A percentile compares a stretch with the other conserved stretches of the same genome.
Conservation (phyloP, 2,888 invertebrate species). For the Sminthurinus aureus region DNA sequence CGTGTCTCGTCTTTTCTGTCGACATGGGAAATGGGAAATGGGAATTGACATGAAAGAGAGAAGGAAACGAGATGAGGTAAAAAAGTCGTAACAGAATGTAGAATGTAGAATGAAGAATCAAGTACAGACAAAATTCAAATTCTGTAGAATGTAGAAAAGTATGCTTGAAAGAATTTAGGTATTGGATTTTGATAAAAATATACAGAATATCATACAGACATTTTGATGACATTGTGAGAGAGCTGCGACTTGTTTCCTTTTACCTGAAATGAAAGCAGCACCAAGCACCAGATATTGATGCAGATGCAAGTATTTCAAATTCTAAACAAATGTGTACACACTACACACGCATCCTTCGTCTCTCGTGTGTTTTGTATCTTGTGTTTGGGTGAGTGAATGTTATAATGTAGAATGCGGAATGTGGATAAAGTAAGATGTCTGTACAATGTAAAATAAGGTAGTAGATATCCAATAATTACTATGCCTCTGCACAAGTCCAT, state of each 20-base stretch:
- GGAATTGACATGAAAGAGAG: not conserved
- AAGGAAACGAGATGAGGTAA: too few species aligned
- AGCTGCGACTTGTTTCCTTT: not conserved
- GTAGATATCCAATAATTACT: too few species aligned
- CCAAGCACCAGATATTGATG: too few species aligned
- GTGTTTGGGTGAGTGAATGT: too few species aligned
- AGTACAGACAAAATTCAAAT: not conserved
- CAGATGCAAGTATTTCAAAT: not conserved
- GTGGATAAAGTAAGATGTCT: not conserved
- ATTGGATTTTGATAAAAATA: not conserved
- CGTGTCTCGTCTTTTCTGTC: not conserved
- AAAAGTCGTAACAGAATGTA: too few species aligned
- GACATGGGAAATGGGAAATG: not conserved
- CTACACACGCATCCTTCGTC: not conserved
- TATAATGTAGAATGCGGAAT: not conserved
- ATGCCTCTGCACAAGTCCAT: too few species aligned
- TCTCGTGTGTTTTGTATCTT: too few species aligned
- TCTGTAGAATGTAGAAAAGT: not conserved
- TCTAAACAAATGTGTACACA: not conserved
- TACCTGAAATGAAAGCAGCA: too few species aligned
- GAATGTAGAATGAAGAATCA: not conserved
- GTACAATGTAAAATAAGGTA: too few species aligned
- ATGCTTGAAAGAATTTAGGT: slow-evolving; percentile 2
- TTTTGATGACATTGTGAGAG: slow-evolving; percentile 1
- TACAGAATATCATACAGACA: not conserved